Conservation (phyloP, 2,888 invertebrate genomes). For the Tenthredo notha region DNA sequence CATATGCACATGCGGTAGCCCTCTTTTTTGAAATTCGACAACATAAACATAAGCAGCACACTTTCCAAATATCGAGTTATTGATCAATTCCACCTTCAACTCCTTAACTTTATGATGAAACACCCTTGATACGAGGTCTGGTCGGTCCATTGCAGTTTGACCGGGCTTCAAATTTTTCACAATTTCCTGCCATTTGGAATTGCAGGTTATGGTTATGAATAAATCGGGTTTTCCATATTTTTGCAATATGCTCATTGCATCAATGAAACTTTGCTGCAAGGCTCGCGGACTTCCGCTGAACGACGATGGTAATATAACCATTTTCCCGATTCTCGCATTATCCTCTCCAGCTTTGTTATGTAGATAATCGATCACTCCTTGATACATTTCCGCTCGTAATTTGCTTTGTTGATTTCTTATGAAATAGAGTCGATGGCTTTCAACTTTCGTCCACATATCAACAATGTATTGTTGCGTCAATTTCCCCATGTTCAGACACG, state of each 20-base stretch:
- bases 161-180: slow-evolving; percentile 63
- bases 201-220: too few species aligned
- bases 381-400: slow-evolving; percentile 59
- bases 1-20: too few species aligned
- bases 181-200: too few species aligned
- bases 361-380: slow-evolving; percentile 64
- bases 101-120: slow-evolving; percentile 68
- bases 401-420: too few species aligned
- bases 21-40: too few species aligned
- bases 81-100: slow-evolving; percentile 62
- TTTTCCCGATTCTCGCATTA: slow-evolving; percentile 62
- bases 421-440: too few species aligned
- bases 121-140: slow-evolving; percentile 70
- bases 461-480: too few species aligned
- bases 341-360: slow-evolving; percentile 57
- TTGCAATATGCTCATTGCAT: slow-evolving; percentile 77
- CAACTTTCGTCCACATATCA: too few species aligned
- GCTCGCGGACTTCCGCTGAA: slow-evolving; percentile 69
- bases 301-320: slow-evolving; percentile 69
- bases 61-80: slow-evolving; percentile 57
- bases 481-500: too few species aligned
- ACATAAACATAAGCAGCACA: slow-evolving; percentile 17
- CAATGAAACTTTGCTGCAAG: slow-evolving; percentile 72
- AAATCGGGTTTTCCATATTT: too few species aligned
- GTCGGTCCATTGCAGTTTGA: slow-evolving; percentile 66